Evolutionary conservation across 2,797 vertebrate genomes (phyloP), one percentile per base, ranked within the genome.

Genomic region (Orestias chungarensis): DNA sequence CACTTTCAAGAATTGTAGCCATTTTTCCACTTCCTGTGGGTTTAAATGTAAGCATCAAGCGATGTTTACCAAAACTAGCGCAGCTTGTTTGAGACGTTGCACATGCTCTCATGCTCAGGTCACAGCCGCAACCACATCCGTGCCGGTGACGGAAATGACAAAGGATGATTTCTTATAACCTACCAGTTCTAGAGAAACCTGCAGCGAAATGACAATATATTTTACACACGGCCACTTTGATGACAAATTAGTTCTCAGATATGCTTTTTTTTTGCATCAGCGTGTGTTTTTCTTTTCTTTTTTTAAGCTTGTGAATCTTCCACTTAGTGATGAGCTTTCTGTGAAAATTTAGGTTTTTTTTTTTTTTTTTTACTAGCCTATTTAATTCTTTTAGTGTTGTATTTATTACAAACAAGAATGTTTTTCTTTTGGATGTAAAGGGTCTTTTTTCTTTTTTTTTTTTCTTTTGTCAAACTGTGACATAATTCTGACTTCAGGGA

Each of bases 21-120:
- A 71, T 80, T 89, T 92, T 94, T 93, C 93, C 93, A 93, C 94
- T 94, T 95, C 93, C 92, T 91, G 90, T 92, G 90, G 91, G 67
- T 94, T 92, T 89, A 86, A 83, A 82, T 84, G 78, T 68, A 81
- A 86, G 82, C 68, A 55, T 66, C 65, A 20, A 88, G 76, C 68
- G 10, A 46, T 70, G 74, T 74, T 85, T n/a, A 81, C 84, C 80
- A 82, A 86, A 93, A 91, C 86, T 81, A 89, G 90, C 70, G 75
- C 84, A 68, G 65, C 76, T 67, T 66, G 59, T 77, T 35, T 66
- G 43, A 73, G 66, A 66, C 61, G 44, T 33, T 6, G 0, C 52
- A 27, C 33, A 8, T 29, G 49, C 47, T 0, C 4, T 17, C 64
- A 61, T 40, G 20, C 69, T 27, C 54, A 35, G 70, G 73, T 70